A percentile compares a stretch with the other conserved stretches of the same genome.
These are phyloP conservation scores for Aspidiotus destructor DNA, from an alignment of 2,888 invertebrate species.

Conservation along the genomic window DNA sequence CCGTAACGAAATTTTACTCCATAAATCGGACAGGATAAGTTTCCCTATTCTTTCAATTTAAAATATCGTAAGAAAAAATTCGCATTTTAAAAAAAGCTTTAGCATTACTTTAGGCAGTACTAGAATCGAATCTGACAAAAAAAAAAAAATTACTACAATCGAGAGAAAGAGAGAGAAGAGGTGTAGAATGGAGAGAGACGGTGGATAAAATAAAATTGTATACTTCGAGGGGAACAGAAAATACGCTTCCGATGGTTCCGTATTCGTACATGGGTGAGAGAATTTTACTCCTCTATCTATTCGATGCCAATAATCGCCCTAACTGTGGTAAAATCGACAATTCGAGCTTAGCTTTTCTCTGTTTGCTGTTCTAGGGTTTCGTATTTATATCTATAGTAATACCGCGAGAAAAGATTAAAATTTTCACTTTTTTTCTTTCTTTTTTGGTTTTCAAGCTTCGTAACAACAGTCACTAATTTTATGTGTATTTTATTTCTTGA, in stretches of 20 bases:
- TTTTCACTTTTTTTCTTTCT: slow-evolving; percentile 5
- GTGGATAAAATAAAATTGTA: slow-evolving; percentile 11
- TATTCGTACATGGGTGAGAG: slow-evolving; percentile 25
- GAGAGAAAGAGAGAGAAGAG: not conserved
- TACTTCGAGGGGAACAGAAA: slow-evolving; percentile 12
- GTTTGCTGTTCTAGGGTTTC: slow-evolving; percentile 21
- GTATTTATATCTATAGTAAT: slow-evolving; percentile 3
- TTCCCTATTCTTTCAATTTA: not conserved
- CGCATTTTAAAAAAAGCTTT: slow-evolving; percentile 21
- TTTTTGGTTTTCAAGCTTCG: slow-evolving; percentile 10
- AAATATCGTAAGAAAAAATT: slow-evolving; percentile 11
- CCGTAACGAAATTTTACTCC: not conserved
- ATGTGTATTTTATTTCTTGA: slow-evolving; percentile 2
- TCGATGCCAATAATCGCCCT: slow-evolving; percentile 23
- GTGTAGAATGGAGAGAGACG: not conserved
- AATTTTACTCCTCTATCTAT: slow-evolving; percentile 11
- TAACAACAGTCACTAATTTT: slow-evolving; percentile 7
- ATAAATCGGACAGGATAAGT: not conserved
- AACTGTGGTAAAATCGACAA: slow-evolving; percentile 8
- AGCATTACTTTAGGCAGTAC: slow-evolving; percentile 12
- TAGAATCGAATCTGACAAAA: slow-evolving; percentile 13
- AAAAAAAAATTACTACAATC: slow-evolving; percentile 23
- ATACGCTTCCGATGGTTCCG: slow-evolving; percentile 28
- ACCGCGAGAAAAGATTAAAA: no score
- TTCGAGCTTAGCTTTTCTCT: slow-evolving; percentile 21